A percentile compares a stretch with the other conserved stretches of the same genome.
Evolutionary conservation across 2,113 vertebrate genomes (phyloP).

Genomic region (Tenebrosternarchus preto): DNA sequence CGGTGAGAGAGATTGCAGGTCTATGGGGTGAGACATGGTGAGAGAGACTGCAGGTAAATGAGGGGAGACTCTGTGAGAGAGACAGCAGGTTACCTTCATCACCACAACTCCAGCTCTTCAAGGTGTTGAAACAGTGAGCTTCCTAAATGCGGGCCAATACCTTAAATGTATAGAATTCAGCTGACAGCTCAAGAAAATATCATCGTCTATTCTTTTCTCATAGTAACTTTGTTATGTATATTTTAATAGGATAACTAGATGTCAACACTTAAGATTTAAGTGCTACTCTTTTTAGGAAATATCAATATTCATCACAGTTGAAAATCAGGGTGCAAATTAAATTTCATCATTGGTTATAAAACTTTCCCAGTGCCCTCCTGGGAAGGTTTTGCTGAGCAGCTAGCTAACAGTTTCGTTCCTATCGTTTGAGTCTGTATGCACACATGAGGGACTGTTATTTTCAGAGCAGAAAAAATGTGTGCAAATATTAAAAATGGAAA

Average conservation of each 20-base stretch:
- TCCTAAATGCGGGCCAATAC: not conserved
- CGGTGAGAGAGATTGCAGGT: too few species aligned
- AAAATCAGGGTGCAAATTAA: slow-evolving; percentile 44
- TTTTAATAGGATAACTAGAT: not conserved
- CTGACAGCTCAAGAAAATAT: slow-evolving; percentile 9
- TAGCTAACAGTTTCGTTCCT: slow-evolving; percentile 54
- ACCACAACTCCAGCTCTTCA: not conserved
- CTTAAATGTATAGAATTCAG: not conserved
- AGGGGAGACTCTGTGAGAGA: too few species aligned
- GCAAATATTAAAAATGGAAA: slow-evolving; percentile 69
- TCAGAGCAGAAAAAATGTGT: slow-evolving; percentile 65
- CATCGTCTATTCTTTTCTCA: not conserved
- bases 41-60: slow-evolving; percentile 1
- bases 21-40: slow-evolving; percentile 2
- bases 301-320: slow-evolving; percentile 2
- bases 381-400: slow-evolving; percentile 49
- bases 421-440: slow-evolving; percentile 49
- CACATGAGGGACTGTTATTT: slow-evolving; percentile 56
- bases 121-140: not conserved
- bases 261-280: not conserved
- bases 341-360: slow-evolving; percentile 30
- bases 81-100: not conserved
- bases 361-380: slow-evolving; percentile 41
- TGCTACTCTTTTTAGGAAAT: slow-evolving; percentile 5
- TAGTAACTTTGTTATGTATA: not conserved